Evolutionary conservation across 2,888 invertebrate species (phyloP).

Genomic region (Acrocera orbiculus): DNA sequence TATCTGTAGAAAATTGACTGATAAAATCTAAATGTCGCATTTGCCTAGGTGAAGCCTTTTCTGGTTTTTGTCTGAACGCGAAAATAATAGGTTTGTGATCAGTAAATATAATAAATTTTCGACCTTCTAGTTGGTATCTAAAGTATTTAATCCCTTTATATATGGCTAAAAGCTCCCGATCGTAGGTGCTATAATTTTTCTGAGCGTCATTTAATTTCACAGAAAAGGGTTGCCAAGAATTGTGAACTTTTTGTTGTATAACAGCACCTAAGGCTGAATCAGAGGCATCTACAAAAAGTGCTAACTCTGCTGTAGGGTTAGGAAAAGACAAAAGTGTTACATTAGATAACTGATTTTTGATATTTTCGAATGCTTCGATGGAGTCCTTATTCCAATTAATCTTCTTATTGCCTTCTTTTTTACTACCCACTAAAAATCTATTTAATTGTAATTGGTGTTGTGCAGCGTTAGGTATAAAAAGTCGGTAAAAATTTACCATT

Average conservation of each 20-base stretch:
- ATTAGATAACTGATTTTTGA: neutral
- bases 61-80: neutral
- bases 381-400: neutral
- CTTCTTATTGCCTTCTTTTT: constrained; percentile 1
- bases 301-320: neutral
- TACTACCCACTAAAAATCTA: neutral
- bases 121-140: neutral
- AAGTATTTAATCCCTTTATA: neutral
- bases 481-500: constrained; percentile 1
- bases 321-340: neutral
- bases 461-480: neutral
- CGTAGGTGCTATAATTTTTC: neutral
- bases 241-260: neutral
- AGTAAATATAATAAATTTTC: neutral
- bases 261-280: neutral
- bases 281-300: neutral
- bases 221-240: neutral
- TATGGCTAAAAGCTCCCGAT: neutral
- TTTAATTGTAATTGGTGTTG: neutral
- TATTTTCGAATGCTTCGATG: neutral
- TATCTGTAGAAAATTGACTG: neutral
- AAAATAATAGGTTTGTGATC: neutral
- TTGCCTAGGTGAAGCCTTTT: neutral
- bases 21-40: neutral
- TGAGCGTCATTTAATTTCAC: neutral